A percentile compares a stretch with the other conserved stretches of the same genome.
Conservation (phyloP, 2,113 vertebrate species). For the Rutilus rutilus region DNA sequence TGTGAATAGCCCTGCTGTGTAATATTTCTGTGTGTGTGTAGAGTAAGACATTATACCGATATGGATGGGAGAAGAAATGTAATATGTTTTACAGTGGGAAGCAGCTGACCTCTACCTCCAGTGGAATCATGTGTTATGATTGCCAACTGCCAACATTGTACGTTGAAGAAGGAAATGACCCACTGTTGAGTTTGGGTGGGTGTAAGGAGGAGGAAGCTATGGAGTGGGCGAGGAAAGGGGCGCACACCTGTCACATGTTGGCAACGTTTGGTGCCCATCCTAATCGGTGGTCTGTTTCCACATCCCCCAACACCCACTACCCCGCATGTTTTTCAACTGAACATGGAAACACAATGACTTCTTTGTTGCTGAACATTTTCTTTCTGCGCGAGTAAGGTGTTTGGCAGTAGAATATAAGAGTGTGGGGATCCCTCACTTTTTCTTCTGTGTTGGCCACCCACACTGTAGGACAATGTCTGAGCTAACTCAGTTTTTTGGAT, state of each 20-base stretch:
- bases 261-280: conserved; percentile 25
- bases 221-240: conserved; percentile 21
- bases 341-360: background rate
- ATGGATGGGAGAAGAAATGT: background rate
- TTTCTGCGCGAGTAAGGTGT: background rate
- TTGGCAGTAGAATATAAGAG: background rate
- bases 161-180: conserved; percentile 44
- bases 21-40: background rate
- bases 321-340: conserved; percentile 14
- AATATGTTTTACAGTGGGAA: background rate
- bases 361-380: background rate
- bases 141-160: conserved; percentile 4
- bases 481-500: background rate
- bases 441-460: background rate
- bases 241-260: conserved; percentile 54
- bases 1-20: conserved; percentile 3
- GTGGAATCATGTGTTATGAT: background rate
- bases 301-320: conserved; percentile 29
- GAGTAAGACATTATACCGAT: background rate
- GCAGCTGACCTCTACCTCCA: background rate
- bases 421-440: background rate
- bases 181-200: conserved; percentile 29
- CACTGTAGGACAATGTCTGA: background rate
- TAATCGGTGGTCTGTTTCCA: conserved; percentile 21
- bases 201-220: background rate